Conservation (phyloP, 1,140 invertebrate genomes). For the Drosophila littoralis region DNA sequence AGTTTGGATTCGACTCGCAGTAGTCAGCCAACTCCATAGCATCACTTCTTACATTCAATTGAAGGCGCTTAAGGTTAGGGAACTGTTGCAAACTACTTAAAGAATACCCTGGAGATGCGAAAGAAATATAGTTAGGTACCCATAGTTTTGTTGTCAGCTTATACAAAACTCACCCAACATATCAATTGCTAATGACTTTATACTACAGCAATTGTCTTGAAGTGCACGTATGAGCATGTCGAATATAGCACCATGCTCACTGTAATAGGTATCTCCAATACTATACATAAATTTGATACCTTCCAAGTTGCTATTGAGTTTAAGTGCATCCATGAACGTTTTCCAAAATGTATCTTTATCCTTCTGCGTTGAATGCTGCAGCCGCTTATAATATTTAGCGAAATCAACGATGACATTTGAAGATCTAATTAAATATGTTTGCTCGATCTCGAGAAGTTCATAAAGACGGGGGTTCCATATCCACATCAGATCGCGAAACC, state of each 20-base stretch:
- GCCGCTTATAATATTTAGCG: neutral
- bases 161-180: slow-evolving; percentile 9
- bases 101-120: neutral
- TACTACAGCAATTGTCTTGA: neutral
- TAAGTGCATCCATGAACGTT: neutral
- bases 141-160: neutral
- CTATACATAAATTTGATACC: neutral
- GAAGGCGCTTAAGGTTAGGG: neutral
- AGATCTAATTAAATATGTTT: neutral
- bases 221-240: neutral
- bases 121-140: neutral
- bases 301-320: neutral
- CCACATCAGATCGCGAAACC: neutral
- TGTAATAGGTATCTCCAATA: neutral
- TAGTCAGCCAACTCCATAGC: neutral
- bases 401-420: neutral
- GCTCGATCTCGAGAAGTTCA: neutral
- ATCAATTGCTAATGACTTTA: neutral
- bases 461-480: neutral
- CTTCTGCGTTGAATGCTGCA: neutral
- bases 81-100: neutral
- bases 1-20: slow-evolving; percentile 4
- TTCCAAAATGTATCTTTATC: neutral
- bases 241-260: neutral
- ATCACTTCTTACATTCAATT: neutral